Conservation (phyloP, 2,888 invertebrate species). For the Dermolepida albohirtum region DNA sequence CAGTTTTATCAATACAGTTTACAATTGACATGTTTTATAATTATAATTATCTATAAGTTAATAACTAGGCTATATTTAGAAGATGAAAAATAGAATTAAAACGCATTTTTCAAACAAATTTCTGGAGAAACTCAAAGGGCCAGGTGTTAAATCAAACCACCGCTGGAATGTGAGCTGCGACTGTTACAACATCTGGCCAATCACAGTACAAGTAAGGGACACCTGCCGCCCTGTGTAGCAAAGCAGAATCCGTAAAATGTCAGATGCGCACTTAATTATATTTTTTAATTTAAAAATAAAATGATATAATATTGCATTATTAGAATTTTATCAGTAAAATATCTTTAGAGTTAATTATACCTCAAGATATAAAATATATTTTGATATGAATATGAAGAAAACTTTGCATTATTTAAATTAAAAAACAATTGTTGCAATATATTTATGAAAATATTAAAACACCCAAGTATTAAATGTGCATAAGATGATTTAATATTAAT, state of each 20-base stretch:
- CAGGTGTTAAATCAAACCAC: conserved; percentile 45
- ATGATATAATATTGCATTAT: not conserved
- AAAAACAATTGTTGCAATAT: too few species aligned
- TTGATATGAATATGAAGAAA: too few species aligned
- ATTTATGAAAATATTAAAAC: too few species aligned
- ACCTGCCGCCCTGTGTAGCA: conserved; percentile 37
- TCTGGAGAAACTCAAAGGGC: conserved; percentile 30
- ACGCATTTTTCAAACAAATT: conserved; percentile 20
- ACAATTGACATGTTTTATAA: too few species aligned
- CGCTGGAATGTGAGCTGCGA: conserved; percentile 42
- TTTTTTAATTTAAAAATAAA: conserved; percentile 11
- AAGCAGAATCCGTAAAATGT: conserved; percentile 28
- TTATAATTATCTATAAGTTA: too few species aligned
- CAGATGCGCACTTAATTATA: conserved; percentile 23
- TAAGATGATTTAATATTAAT: too few species aligned
- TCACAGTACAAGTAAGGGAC: conserved; percentile 38
- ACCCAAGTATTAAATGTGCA: too few species aligned
- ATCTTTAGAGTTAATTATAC: too few species aligned
- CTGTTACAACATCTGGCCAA: conserved; percentile 45
- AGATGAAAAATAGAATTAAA: not conserved
- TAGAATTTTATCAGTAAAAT: too few species aligned
- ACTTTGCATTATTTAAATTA: too few species aligned
- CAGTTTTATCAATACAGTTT: too few species aligned
- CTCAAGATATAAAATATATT: too few species aligned
- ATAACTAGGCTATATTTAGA: not conserved